Evolutionary conservation across 2,797 vertebrate genomes (phyloP), one percentile per base, ranked within the genome.

Genomic region (Chelon auratus): DNA sequence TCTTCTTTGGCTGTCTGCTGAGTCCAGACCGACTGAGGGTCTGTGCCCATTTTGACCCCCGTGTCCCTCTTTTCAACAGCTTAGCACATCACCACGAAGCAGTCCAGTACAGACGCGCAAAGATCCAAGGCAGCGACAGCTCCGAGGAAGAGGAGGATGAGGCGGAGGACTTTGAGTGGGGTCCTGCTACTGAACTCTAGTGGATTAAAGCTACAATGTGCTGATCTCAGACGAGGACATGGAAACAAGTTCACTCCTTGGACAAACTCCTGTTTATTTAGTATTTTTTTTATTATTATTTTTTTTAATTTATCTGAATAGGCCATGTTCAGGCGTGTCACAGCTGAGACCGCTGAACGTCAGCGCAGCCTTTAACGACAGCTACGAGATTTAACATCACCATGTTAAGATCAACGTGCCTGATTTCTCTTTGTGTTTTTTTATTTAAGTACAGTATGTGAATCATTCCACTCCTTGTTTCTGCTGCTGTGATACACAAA

Each of bases 151-250:
- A 64, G 0, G 83, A 92, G 0, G 69, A 90, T 0, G 91, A 92
- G 26, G 13, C 89, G 0, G 96, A 97, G 0, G 94, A 96, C 75
- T 93, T 95, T 0, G 96, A 96, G 75, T 99, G 97, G 98, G 97
- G 97, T 9, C 97, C 97, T 0, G 97, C 97, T 10, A 99, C 98
- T 1, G 97, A 99, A 15, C 94, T 99, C 42, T 99, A 95, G 14
- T 73, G 61, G 61, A 71, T 39, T 37, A 37, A 56, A 62, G 40
- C 11, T 20, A 18, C n/a, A 42, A 7, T 48, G n/a, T 10, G 5
- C 14, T 15, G 48, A 43, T 48, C 33, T n/a, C 30, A 33, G 5
- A 47, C 10, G 7, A 22, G 42, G n/a, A 75, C 14, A 22, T 1
- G 6, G 17, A 22, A 52, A 67, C 2, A 1, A 22, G 58, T 62